Evolutionary conservation across 2,113 vertebrate genomes (phyloP), one percentile per base, ranked within the genome.

Genomic region (Piaya cayana): DNA sequence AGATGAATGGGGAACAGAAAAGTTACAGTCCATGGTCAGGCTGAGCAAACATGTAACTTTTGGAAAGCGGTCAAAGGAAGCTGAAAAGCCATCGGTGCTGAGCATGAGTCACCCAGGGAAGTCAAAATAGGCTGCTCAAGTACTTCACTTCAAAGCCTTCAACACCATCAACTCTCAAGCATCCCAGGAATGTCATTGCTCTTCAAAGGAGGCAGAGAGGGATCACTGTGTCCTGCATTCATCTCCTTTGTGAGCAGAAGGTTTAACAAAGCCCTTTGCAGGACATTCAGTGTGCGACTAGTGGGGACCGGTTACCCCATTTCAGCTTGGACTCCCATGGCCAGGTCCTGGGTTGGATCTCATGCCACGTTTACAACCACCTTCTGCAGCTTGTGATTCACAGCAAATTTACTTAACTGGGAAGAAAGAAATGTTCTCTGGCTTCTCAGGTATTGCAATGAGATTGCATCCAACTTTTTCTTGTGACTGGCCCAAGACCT

Each of bases 81-180:
- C 75, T 93, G 89, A 88, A 93, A 90, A 96, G 27, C 53, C 92
- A 67, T 82, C 11, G 21, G 93, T 89, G 85, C 67, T 75, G 94
- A 92, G 75, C 92, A 23, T 89, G 88, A 94, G 75, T 93, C 94
- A 97, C 86, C 29, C 70, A 5, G 77, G 88, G 90, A 91, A 93
- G 92, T 89, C 93, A 95, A 83, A 96, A 94, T 9, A 95, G 81
- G 67, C 77, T 88, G 86, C 92, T 96, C 94, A 96, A 97, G 96
- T 50, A 82, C 94, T 78, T 87, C 82, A 96, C 94, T 96, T 96
- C 96, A 97, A 96, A 97, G 95, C 82, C 74, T 87, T 82, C 93
- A 50, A 36, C 77, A 56, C 76, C 87, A 88, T 58, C 84, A 80
- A n/a, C 70, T 64, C 90, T 59, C 81, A 77, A 95, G 88, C 90